phyloP scores from a whole-genome alignment of 2,113 vertebrate genomes.

The Halichoeres trimaculatus region DNA sequence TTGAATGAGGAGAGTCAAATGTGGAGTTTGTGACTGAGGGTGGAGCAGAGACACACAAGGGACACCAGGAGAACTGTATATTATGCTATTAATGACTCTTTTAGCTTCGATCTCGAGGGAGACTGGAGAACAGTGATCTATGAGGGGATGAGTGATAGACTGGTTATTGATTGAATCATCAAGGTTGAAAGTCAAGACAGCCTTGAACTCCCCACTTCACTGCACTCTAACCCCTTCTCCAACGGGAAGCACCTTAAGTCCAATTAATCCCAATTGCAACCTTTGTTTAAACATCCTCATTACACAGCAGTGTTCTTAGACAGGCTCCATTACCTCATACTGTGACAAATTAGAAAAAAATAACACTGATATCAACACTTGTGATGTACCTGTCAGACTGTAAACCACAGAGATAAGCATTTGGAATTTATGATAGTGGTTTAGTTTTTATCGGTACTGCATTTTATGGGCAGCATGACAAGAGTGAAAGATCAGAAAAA shows the following conservation, averaged over 20 bases:
- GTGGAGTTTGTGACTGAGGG: no score
- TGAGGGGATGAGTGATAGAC: constrained; percentile 26
- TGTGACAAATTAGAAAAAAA: constrained; percentile 36
- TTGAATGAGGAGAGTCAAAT: no score
- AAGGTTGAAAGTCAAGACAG: constrained; percentile 16
- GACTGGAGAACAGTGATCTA: constrained; percentile 41
- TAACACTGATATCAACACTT: constrained; percentile 40
- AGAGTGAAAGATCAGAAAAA: constrained; percentile 39
- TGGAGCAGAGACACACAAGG: no score
- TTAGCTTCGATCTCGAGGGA: constrained; percentile 57
- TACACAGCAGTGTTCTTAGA: not conserved
- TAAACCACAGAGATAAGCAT: constrained; percentile 46
- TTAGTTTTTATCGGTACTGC: constrained; percentile 63
- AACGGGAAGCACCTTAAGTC: constrained; percentile 20
- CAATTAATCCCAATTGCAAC: constrained; percentile 12
- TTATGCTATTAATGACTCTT: constrained; percentile 69
- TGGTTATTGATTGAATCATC: constrained; percentile 44
- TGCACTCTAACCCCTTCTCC: not conserved
- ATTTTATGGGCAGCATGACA: constrained; percentile 48
- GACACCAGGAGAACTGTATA: no score
- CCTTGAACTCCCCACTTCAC: constrained; percentile 13
- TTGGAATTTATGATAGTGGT: constrained; percentile 52
- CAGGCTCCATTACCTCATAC: constrained; percentile 20
- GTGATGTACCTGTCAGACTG: constrained; percentile 47
- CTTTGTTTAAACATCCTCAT: not conserved